Evolutionary conservation across 2,797 vertebrate species (phyloP).

Genomic region (Scomberomorus guttatus): DNA sequence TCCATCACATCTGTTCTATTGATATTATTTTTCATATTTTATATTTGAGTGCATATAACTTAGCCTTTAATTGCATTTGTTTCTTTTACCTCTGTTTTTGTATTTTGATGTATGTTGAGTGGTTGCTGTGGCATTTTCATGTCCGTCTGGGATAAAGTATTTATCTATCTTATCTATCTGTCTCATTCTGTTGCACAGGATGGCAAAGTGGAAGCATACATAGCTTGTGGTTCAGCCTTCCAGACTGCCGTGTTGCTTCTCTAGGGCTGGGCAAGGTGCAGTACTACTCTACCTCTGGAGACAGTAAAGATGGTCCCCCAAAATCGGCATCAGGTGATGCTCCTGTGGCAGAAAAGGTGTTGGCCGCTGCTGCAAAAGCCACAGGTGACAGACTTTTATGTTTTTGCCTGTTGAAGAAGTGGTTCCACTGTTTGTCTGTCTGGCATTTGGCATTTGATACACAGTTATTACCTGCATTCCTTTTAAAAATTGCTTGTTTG

Average conservation of each 20-base stretch:
- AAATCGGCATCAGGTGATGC: constrained; percentile 54
- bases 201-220: constrained; percentile 85
- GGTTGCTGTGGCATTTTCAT: no score
- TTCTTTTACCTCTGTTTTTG: not conserved
- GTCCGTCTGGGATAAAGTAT: no score
- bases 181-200: constrained; percentile 78
- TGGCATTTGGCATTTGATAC: not conserved
- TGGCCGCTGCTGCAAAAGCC: constrained; percentile 50
- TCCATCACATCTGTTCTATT: no score
- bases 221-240: constrained; percentile 81
- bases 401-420: not conserved
- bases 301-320: constrained; percentile 86
- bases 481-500: not conserved
- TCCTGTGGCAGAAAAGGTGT: constrained; percentile 59
- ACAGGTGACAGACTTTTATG: constrained; percentile 63
- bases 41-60: no score
- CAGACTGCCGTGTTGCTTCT: constrained; percentile 81
- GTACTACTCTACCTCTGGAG: constrained; percentile 88
- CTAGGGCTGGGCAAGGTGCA: constrained; percentile 85
- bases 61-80: not conserved
- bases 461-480: not conserved
- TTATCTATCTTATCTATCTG: no score
- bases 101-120: no score
- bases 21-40: no score
- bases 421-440: not conserved